Evolutionary conservation across 2,888 invertebrate species (phyloP), one percentile per base, ranked within the genome.

Genomic region (Rhyacophila evoluta): DNA sequence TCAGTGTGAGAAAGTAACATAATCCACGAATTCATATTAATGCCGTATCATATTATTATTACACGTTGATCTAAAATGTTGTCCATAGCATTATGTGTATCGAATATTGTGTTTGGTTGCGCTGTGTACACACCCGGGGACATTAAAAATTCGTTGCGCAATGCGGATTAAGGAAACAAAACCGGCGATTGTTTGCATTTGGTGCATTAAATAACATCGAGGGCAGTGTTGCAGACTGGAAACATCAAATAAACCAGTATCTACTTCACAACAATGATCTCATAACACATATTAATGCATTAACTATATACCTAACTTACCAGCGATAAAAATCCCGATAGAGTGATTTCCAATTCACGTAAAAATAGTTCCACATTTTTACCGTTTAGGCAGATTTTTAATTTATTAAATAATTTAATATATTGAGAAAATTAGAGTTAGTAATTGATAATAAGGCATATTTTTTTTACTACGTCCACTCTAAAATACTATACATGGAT

Each of bases 121-220:
- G 19, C 12, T 37, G 37, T 37, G 72, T 36, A 72, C 39, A 55
- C 55, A 55, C 55, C 55, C 55, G 25, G 55, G 77, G 74, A 77
- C 81, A 81, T 80, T 81, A 81, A 81, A 79, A 80, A 81, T 81
- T 81, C 79, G 81, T 74, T 81, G 79, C 81, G 78, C 81, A 79
- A 27, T 74, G 76, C 78, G 81, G 81, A 81, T 81, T 81, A 79
- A 80, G 80, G 78, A 76, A 80, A 78, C 74, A 79, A 75, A 75
- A 78, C 75, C 69, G 27, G 73, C 69, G 39, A 74, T 75, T 80
- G 78, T 80, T 81, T 81, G 81, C 78, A 38, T 79, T 75, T 79
- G 79, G 78, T 78, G 79, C 77, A 79, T 79, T 79, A 72, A 68
- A 79, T 77, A 78, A 81, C 39, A 39, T 19, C 55, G 55, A 55